Conservation (phyloP, 1,140 invertebrate species). For the Drosophila kikkawai region DNA sequence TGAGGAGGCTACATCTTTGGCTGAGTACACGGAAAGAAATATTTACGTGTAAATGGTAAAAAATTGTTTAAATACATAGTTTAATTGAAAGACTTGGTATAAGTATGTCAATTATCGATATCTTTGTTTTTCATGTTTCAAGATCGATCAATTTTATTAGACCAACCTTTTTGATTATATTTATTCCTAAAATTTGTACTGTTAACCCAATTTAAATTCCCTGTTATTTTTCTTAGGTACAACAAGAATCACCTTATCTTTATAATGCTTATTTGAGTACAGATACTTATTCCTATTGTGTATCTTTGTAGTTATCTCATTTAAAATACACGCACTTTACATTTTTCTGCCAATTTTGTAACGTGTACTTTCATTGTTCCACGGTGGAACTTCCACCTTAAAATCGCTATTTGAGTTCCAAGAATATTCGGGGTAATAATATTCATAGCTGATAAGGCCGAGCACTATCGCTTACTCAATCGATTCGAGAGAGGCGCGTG, state of each 20-base stretch:
- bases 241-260: background rate
- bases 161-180: no score
- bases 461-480: conserved; percentile 34
- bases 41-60: background rate
- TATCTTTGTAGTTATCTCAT: background rate
- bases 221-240: background rate
- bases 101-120: no score
- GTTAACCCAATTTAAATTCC: background rate
- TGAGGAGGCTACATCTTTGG: conserved; percentile 10
- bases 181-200: background rate
- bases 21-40: conserved; percentile 9
- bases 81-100: no score
- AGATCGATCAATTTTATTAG: no score
- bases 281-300: background rate
- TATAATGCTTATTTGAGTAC: background rate
- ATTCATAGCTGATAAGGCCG: conserved; percentile 23
- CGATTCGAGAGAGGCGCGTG: conserved; percentile 41
- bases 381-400: conserved; percentile 28
- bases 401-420: conserved; percentile 10
- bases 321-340: background rate
- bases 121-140: no score
- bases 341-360: conserved; percentile 8
- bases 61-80: background rate
- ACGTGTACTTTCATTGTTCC: conserved; percentile 9
- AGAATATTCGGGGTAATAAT: conserved; percentile 30